Evolutionary conservation across 2,113 vertebrate species (phyloP).

Genomic region (Rhinoptilus africanus): DNA sequence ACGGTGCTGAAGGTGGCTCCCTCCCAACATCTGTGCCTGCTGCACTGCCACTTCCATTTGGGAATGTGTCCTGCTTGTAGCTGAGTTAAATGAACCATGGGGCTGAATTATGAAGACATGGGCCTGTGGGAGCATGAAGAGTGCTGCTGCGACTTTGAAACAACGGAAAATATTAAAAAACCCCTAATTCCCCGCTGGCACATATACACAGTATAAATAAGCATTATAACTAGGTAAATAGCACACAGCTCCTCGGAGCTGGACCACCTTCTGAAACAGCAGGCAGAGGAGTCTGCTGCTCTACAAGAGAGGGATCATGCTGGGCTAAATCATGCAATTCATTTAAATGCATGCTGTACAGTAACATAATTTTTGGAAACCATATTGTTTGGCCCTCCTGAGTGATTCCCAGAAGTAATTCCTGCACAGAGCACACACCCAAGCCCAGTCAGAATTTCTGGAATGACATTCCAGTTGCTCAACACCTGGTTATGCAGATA

Average conservation of each 20-base stretch:
- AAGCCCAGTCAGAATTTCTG: constrained; percentile 58
- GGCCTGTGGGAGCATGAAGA: background rate
- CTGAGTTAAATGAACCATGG: background rate
- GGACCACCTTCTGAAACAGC: background rate
- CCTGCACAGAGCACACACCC: constrained; percentile 26
- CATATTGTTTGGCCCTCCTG: background rate
- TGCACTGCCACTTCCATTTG: background rate
- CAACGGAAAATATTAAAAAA: background rate
- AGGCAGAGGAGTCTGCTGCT: background rate
- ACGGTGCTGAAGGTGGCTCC: background rate
- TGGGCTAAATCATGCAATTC: background rate
- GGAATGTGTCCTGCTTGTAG: background rate
- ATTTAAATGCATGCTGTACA: background rate
- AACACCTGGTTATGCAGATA: constrained; percentile 56
- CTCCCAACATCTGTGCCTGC: background rate
- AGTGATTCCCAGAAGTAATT: constrained; percentile 50
- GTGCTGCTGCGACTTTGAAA: background rate
- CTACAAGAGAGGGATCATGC: background rate
- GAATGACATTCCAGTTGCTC: constrained; percentile 59
- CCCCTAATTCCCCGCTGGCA: background rate
- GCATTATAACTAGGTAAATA: background rate
- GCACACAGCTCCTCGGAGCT: background rate
- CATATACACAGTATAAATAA: background rate
- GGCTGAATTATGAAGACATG: background rate
- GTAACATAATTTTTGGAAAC: background rate